These are phyloP conservation scores for Malurus melanocephalus DNA, from an alignment of 2,113 vertebrate genomes.

Conservation along the genomic window DNA sequence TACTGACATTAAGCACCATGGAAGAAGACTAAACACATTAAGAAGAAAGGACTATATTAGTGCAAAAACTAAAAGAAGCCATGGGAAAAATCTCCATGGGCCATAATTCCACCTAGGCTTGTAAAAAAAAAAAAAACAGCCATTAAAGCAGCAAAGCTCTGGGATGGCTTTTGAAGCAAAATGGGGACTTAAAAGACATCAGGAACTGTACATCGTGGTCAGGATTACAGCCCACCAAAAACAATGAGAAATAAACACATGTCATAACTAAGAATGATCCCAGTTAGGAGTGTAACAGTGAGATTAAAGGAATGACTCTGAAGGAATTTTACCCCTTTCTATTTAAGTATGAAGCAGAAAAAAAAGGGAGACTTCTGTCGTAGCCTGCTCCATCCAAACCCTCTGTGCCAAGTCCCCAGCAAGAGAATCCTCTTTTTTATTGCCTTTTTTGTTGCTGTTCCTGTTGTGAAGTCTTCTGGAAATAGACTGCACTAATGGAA, in stretches of 20 bases:
- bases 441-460: neutral
- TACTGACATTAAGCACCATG: neutral
- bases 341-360: neutral
- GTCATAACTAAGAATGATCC: rapidly evolving
- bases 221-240: neutral
- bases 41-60: neutral
- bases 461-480: neutral
- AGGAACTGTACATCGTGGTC: neutral
- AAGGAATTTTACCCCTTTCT: neutral
- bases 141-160: neutral
- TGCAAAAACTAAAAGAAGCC: neutral
- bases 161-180: neutral
- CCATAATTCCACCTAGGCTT: neutral
- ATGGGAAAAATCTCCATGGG: neutral
- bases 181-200: neutral
- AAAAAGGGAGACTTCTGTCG: neutral
- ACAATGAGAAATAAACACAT: neutral
- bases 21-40: neutral
- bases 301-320: neutral
- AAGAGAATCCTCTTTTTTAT: neutral
- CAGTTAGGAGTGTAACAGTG: neutral
- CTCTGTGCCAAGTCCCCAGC: neutral
- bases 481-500: conserved; percentile 12
- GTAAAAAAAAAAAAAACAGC: neutral
- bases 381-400: neutral